phyloP scores from a whole-genome alignment of 1,140 invertebrate species.

The Drosophila virilis region DNA sequence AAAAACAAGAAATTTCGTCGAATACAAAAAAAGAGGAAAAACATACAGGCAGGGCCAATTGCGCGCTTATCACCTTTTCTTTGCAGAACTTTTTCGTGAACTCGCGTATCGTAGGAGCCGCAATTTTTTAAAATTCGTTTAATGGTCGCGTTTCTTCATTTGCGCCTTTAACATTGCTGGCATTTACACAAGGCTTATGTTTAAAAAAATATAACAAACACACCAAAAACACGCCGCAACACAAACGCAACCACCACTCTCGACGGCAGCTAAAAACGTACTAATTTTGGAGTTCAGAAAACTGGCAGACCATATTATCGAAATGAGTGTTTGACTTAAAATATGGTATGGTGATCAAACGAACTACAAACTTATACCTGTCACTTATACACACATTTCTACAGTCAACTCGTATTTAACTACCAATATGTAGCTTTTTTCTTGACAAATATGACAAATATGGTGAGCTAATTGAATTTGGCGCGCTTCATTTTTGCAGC shows the following conservation, averaged over 20 bases:
- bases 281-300: constrained; percentile 32
- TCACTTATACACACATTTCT: too few species aligned
- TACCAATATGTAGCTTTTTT: too few species aligned
- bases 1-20: constrained; percentile 39
- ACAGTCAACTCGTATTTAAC: too few species aligned
- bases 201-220: constrained; percentile 47
- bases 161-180: constrained; percentile 18
- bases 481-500: not conserved
- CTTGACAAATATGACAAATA: too few species aligned
- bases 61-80: constrained; percentile 62
- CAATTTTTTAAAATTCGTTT: constrained; percentile 27
- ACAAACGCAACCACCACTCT: constrained; percentile 37
- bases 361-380: not conserved
- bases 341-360: not conserved
- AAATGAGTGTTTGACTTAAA: not conserved
- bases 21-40: constrained; percentile 23
- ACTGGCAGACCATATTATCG: constrained; percentile 18
- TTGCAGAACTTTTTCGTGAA: constrained; percentile 37
- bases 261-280: constrained; percentile 45
- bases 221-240: constrained; percentile 28
- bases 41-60: constrained; percentile 30
- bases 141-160: constrained; percentile 20
- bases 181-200: constrained; percentile 36
- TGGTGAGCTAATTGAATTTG: not conserved
- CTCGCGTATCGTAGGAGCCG: constrained; percentile 34